A percentile compares a stretch with the other conserved stretches of the same genome.
Conservation (phyloP, 1,140 invertebrate species). For the Apocrypta bakeri region DNA sequence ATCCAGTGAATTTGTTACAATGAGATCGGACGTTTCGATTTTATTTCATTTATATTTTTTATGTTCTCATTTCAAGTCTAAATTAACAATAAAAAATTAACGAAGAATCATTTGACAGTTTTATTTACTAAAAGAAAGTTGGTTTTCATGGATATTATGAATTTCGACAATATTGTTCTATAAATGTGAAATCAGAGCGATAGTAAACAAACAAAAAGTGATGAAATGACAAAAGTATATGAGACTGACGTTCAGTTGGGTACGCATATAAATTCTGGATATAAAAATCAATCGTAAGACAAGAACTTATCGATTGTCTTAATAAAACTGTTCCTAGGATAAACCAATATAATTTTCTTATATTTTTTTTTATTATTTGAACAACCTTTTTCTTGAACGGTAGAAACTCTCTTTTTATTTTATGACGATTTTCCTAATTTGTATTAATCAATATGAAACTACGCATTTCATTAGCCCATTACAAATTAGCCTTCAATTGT, state of each 20-base stretch:
- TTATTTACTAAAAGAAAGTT: neutral
- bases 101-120: constrained; percentile 12
- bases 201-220: constrained; percentile 8
- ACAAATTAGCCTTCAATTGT: neutral
- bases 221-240: constrained; percentile 6
- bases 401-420: neutral
- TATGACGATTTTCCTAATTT: neutral
- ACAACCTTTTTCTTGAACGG: neutral
- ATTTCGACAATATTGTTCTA: constrained; percentile 36
- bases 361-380: neutral
- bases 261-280: constrained; percentile 48
- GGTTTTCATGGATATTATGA: constrained; percentile 29
- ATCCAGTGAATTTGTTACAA: neutral
- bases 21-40: neutral
- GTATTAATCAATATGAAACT: neutral
- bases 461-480: neutral
- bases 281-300: constrained; percentile 54
- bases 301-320: constrained; percentile 60
- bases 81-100: neutral
- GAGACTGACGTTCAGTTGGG: constrained; percentile 52
- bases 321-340: constrained; percentile 63
- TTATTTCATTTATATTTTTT: neutral
- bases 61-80: neutral
- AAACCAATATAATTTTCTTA: constrained; percentile 44
- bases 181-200: constrained; percentile 23